Percentiles rank a stretch among this genome's conserved stretches.
Conservation (phyloP, 2,113 vertebrate genomes). For the Leptocoma aspasia region DNA sequence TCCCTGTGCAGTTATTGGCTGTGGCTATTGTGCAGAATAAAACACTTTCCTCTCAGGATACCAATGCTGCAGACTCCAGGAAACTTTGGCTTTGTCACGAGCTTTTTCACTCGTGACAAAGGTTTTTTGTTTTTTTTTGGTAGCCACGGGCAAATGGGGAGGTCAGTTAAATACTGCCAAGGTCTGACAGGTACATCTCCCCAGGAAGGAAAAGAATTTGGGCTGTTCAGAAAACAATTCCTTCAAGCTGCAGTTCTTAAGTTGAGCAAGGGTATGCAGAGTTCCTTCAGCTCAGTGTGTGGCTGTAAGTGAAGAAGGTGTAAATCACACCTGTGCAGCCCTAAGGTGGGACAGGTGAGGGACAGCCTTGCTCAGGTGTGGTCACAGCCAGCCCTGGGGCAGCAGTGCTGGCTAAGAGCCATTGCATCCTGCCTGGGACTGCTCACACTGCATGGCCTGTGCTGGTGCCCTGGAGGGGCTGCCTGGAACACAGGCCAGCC, state of each 20-base stretch:
- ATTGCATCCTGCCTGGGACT: rapidly evolving
- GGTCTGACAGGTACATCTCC: background rate
- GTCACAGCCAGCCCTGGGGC: background rate
- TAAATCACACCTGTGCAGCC: background rate
- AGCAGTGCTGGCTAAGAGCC: rapidly evolving
- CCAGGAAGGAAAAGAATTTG: background rate
- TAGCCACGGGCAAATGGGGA: background rate
- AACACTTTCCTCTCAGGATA: background rate
- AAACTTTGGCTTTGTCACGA: background rate
- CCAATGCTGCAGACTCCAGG: background rate
- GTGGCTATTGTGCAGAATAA: background rate
- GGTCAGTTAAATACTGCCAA: background rate
- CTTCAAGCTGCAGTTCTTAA: background rate
- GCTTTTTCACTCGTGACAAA: background rate
- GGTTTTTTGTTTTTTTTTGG: too few species aligned
- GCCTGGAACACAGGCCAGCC: too few species aligned
- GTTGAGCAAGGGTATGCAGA: background rate
- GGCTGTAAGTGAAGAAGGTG: background rate
- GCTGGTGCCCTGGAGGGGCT: background rate
- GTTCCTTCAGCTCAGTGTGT: background rate
- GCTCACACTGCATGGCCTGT: background rate
- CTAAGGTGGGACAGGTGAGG: background rate
- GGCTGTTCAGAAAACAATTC: background rate
- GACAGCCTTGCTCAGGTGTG: background rate
- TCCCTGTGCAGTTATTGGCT: background rate